Evolutionary conservation across 2,113 vertebrate genomes (phyloP).

Genomic region (Heterochromis multidens): DNA sequence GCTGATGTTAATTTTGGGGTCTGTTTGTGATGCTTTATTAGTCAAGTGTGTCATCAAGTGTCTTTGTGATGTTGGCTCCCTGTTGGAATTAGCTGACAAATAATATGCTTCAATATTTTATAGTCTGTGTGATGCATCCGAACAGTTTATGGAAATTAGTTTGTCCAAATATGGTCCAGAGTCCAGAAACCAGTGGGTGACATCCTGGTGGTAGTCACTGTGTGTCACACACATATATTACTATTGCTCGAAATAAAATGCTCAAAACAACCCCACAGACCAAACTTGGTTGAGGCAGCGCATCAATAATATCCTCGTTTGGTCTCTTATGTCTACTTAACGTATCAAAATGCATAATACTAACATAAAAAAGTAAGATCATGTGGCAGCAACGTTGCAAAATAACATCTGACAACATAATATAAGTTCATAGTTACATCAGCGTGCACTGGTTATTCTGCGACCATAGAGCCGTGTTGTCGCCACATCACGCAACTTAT

Average conservation of each 20-base stretch:
- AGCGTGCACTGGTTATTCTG: no score
- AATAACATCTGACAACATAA: not conserved
- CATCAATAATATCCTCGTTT: not conserved
- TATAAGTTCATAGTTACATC: not conserved
- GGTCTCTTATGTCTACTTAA: not conserved
- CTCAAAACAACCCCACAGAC: not conserved
- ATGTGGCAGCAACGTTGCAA: not conserved
- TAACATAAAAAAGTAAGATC: not conserved
- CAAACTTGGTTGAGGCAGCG: not conserved
- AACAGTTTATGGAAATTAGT: no score
- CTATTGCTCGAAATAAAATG: not conserved
- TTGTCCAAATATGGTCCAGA: not conserved
- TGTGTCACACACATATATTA: not conserved
- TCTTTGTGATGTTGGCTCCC: fast-evolving
- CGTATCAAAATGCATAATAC: not conserved
- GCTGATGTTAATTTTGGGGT: not conserved
- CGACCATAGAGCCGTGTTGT: no score
- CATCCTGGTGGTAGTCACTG: not conserved
- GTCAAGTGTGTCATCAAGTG: not conserved
- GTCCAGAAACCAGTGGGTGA: not conserved
- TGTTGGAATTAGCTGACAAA: not conserved
- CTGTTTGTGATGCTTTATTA: not conserved
- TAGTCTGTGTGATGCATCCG: not conserved
- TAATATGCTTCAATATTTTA: not conserved
- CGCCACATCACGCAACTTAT: not conserved